phyloP scores from a whole-genome alignment of 64 coral and sea anemone genomes.

The Trachythela sp. region DNA sequence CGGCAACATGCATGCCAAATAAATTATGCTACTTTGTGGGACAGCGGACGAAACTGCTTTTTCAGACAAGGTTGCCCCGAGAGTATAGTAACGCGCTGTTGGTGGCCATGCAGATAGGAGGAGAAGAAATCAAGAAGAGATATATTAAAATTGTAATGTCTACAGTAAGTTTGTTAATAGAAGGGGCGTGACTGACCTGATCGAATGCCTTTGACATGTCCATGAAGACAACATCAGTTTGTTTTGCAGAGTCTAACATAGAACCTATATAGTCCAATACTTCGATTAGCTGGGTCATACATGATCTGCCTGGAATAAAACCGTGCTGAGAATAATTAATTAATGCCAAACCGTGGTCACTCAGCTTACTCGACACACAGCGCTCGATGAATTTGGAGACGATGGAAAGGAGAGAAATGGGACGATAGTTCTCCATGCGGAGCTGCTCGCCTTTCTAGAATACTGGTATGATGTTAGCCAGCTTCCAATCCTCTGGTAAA shows the following conservation, averaged over 20 bases:
- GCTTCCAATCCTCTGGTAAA: conserved; percentile 38
- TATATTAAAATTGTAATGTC: neutral
- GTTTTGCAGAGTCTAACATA: too few species aligned
- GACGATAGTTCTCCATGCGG: conserved; percentile 31
- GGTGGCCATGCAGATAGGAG: too few species aligned
- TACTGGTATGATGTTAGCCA: conserved; percentile 37
- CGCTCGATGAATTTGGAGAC: conserved; percentile 42
- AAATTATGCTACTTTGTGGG: too few species aligned
- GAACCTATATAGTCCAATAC: neutral
- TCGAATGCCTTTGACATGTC: neutral
- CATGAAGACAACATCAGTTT: too few species aligned
- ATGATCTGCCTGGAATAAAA: neutral
- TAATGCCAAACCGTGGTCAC: neutral
- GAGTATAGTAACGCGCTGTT: too few species aligned
- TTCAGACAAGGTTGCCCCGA: too few species aligned
- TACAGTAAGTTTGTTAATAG: conserved; percentile 51
- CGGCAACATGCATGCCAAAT: too few species aligned
- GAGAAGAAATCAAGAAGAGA: too few species aligned
- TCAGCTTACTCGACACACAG: conserved; percentile 13
- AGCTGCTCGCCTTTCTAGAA: conserved; percentile 33
- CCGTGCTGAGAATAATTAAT: neutral
- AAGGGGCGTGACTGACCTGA: neutral
- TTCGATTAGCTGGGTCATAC: neutral
- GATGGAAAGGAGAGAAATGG: conserved; percentile 37
- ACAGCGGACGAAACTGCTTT: too few species aligned